Conservation (phyloP, 1,140 invertebrate species). For the Plutomurus gul region DNA sequence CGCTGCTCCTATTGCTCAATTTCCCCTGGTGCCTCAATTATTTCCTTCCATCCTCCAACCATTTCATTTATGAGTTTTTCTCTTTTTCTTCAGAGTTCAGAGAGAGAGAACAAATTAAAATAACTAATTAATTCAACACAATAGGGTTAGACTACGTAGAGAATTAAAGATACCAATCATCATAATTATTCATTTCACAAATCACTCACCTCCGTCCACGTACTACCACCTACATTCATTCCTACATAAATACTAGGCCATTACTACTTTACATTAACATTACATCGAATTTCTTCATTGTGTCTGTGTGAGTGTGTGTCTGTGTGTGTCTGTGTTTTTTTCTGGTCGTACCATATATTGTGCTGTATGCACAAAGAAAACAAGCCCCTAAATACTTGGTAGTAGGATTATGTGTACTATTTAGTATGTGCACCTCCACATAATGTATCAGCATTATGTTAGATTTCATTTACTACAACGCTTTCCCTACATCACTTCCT, state of each 20-base stretch:
- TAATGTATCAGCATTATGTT: background rate
- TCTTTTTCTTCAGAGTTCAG: slow-evolving; percentile 33
- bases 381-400: too few species aligned
- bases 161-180: slow-evolving; percentile 51
- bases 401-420: too few species aligned
- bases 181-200: slow-evolving; percentile 50
- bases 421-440: too few species aligned
- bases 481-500: slow-evolving; percentile 18
- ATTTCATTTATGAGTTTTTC: slow-evolving; percentile 36
- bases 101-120: slow-evolving; percentile 43
- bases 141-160: slow-evolving; percentile 44
- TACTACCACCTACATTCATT: slow-evolving; percentile 15
- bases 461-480: background rate
- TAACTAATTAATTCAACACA: slow-evolving; percentile 51
- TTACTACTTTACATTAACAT: background rate
- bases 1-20: slow-evolving; percentile 13
- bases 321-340: too few species aligned
- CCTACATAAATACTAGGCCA: background rate
- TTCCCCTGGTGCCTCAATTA: slow-evolving; percentile 20
- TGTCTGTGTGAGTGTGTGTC: background rate
- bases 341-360: too few species aligned
- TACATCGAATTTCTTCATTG: background rate
- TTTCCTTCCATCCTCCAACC: slow-evolving; percentile 30
- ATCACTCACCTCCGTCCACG: slow-evolving; percentile 44
- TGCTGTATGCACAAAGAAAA: too few species aligned